A percentile compares a stretch with the other conserved stretches of the same genome.
phyloP scores from a whole-genome alignment of 1,140 invertebrate genomes.

The Bombus turneri region DNA sequence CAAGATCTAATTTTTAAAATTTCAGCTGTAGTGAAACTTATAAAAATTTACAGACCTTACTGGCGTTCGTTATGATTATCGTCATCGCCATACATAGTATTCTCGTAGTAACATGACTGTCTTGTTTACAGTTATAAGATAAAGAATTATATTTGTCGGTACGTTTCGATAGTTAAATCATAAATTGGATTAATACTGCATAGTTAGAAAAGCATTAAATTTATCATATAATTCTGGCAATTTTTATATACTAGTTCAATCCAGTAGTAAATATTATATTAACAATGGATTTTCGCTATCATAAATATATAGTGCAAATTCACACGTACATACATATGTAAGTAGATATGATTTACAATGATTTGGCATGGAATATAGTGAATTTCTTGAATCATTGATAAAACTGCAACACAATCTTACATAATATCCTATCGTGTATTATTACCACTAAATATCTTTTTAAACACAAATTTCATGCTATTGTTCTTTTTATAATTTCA shows the following conservation, averaged over 20 bases:
- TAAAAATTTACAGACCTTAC: background rate
- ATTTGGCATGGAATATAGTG: slow-evolving; percentile 2
- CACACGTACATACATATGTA: background rate
- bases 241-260: background rate
- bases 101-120: background rate
- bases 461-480: background rate
- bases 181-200: too few species aligned
- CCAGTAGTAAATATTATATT: background rate
- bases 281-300: background rate
- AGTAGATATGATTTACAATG: background rate
- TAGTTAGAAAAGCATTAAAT: too few species aligned
- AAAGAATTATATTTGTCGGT: background rate
- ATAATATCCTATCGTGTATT: background rate
- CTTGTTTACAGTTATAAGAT: background rate
- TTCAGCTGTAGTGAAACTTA: too few species aligned
- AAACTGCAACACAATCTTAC: background rate
- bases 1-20: too few species aligned
- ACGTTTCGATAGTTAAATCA: background rate
- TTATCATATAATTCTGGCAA: background rate
- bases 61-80: background rate
- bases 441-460: background rate
- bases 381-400: background rate
- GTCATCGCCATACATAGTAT: background rate
- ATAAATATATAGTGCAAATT: background rate
- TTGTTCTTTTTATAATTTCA: background rate